Evolutionary conservation across 2,113 vertebrate genomes (phyloP), one percentile per base, ranked within the genome.

Genomic region (Muntiacus reevesi): DNA sequence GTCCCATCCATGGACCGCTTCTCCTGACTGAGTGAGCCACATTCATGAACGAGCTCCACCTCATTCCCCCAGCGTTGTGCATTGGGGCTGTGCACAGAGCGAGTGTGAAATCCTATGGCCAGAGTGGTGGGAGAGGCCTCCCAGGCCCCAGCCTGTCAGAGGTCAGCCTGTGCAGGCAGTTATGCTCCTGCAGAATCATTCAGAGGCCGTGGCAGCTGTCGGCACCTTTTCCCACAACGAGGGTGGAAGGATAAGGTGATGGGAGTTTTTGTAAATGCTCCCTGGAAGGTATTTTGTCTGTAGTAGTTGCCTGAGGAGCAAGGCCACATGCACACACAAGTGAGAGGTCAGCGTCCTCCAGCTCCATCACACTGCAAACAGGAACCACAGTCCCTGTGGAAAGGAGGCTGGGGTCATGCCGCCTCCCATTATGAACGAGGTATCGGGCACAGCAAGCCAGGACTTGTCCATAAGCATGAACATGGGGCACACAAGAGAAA

Each of bases 401-500:
- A 36, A 30, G 3, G 33, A 21, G 1, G 33, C 16, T 0, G 5
- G 45, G 13, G 12, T 6, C 13, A 13, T 13, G 3, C 8, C 7
- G 0, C 54, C 78, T 76, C 5, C 7, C 5, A 1, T 23, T 40
- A 3, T 1, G 2, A 13, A 13, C 4, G 7, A 25, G 21, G 3
- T 60, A n/a, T 89, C 0, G 2, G 8, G 2, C 1, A 2, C 30
- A 79, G 36, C 30, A 17, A n/a, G 55, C n/a, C 14, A 55, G 67
- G 9, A 14, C 15, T 2, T 28, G 1, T 7, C 10, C 33, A 0
- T 74, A 15, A 14, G 2, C 17, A 15, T 2, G 1, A 14, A 30
- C 0, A 0, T 4, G 0, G 17, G 79, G 47, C 60, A 47, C 79
- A 6, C 25, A 15, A 14, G 11, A 8, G 0, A 1, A 43, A 1